phyloP scores from a whole-genome alignment of 2,113 vertebrate genomes.

The Cisticola juncidis region DNA sequence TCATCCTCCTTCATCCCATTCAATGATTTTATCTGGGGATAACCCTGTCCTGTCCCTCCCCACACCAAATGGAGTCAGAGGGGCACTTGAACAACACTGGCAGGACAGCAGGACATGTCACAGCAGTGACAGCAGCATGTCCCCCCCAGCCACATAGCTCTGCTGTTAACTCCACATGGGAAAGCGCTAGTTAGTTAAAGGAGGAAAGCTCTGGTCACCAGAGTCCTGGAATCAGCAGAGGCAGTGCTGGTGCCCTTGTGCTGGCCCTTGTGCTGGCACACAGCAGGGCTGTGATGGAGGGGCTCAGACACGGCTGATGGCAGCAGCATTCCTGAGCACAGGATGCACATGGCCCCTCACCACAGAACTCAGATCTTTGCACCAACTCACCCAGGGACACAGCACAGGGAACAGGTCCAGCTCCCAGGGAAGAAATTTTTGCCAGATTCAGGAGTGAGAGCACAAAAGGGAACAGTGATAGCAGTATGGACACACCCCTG shows the following conservation, averaged over 20 bases:
- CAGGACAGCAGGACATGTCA: background rate
- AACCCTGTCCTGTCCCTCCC: slow-evolving; percentile 28
- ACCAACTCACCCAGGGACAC: accelerated
- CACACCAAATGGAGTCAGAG: slow-evolving; percentile 73
- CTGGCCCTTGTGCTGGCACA: accelerated
- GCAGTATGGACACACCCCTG: background rate
- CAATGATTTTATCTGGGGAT: slow-evolving; percentile 72
- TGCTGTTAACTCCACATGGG: background rate
- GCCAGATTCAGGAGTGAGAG: background rate
- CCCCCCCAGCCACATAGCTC: background rate
- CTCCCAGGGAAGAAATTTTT: accelerated
- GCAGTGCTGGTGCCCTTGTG: accelerated
- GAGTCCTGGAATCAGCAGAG: background rate
- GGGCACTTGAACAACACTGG: slow-evolving; percentile 48
- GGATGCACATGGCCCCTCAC: accelerated
- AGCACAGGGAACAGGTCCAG: background rate
- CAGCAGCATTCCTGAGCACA: background rate
- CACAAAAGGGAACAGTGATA: background rate
- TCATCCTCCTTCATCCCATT: background rate
- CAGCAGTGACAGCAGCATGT: accelerated
- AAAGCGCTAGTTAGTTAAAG: background rate
- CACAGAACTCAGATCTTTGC: background rate
- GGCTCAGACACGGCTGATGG: accelerated
- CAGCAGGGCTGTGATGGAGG: too few species aligned
- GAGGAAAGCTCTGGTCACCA: background rate